A percentile compares a stretch with the other conserved stretches of the same genome.
Conservation (phyloP, 2,888 invertebrate species). For the Zygaena filipendulae region DNA sequence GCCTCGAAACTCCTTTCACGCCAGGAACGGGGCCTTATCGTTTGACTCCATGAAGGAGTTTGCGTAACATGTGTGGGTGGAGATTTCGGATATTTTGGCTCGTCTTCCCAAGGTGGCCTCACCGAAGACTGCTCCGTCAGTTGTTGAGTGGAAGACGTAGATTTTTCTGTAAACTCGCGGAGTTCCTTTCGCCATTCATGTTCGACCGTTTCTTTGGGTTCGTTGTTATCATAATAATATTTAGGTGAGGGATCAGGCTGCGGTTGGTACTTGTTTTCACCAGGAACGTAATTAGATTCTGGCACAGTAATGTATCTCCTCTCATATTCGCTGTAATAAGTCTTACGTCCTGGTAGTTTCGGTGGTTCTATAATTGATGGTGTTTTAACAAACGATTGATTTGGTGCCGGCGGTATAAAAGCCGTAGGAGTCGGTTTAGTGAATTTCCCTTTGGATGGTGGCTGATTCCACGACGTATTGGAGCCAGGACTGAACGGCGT, state of each 20-base stretch:
- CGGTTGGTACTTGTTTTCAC: constrained; percentile 46
- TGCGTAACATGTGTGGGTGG: constrained; percentile 29
- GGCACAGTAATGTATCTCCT: constrained; percentile 58
- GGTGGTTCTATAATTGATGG: constrained; percentile 32
- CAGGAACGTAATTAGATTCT: constrained; percentile 52
- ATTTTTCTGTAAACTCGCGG: constrained; percentile 57
- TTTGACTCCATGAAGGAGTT: constrained; percentile 60
- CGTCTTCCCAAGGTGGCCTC: constrained; percentile 54
- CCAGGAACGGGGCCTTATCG: constrained; percentile 50
- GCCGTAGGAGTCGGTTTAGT: constrained; percentile 43
- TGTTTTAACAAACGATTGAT: constrained; percentile 53
- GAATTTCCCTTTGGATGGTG: constrained; percentile 33
- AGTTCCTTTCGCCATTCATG: constrained; percentile 61
- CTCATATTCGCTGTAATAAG: constrained; percentile 61
- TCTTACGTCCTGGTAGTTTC: constrained; percentile 46
- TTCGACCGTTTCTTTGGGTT: constrained; percentile 43
- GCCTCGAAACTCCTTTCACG: constrained; percentile 59
- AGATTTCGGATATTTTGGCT: constrained; percentile 37
- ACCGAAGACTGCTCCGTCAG: constrained; percentile 33
- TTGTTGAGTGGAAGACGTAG: constrained; percentile 37
- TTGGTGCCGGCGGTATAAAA: constrained; percentile 57
- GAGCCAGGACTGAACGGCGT: constrained; percentile 24
- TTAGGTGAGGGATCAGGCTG: constrained; percentile 58
- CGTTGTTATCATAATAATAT: constrained; percentile 55
- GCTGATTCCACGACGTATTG: constrained; percentile 36